Evolutionary conservation across 2,888 invertebrate genomes (phyloP).

Genomic region (Stegana nigrithorax): DNA sequence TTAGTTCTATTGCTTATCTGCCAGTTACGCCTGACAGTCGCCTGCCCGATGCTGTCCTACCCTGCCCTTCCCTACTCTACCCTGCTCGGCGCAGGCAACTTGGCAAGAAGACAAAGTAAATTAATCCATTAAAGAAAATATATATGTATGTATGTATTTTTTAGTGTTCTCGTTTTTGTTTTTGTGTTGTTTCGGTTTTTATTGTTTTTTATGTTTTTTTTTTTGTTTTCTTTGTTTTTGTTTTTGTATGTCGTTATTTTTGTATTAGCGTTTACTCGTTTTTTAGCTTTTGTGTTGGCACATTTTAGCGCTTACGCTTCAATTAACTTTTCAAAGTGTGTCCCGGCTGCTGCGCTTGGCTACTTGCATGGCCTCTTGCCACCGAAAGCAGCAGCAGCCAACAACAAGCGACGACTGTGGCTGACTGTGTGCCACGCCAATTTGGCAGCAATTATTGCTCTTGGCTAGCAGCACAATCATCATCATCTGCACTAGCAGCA

Average conservation of each 20-base stretch:
- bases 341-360: slow-evolving; percentile 8
- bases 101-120: slow-evolving; percentile 53
- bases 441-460: slow-evolving; percentile 57
- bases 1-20: background rate
- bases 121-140: slow-evolving; percentile 50
- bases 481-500: background rate
- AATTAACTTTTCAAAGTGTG: slow-evolving; percentile 43
- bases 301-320: slow-evolving; percentile 52
- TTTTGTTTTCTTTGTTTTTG: slow-evolving; percentile 32
- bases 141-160: background rate
- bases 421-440: slow-evolving; percentile 42
- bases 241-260: background rate
- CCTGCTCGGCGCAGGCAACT: background rate
- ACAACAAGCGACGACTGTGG: too few relatives aligned
- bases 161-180: too few relatives aligned
- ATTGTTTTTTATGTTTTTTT: slow-evolving; percentile 21
- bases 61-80: background rate
- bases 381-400: too few relatives aligned
- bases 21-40: too few relatives aligned
- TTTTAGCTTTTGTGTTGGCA: slow-evolving; percentile 6
- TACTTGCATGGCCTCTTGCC: slow-evolving; percentile 45
- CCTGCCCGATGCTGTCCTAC: too few relatives aligned
- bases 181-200: slow-evolving; percentile 32
- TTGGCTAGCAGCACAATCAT: background rate
- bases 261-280: background rate